A percentile compares a stretch with the other conserved stretches of the same genome.
These are phyloP conservation scores for Strigamia transsilvanica DNA, from an alignment of 2,888 invertebrate genomes.

Conservation along the genomic window DNA sequence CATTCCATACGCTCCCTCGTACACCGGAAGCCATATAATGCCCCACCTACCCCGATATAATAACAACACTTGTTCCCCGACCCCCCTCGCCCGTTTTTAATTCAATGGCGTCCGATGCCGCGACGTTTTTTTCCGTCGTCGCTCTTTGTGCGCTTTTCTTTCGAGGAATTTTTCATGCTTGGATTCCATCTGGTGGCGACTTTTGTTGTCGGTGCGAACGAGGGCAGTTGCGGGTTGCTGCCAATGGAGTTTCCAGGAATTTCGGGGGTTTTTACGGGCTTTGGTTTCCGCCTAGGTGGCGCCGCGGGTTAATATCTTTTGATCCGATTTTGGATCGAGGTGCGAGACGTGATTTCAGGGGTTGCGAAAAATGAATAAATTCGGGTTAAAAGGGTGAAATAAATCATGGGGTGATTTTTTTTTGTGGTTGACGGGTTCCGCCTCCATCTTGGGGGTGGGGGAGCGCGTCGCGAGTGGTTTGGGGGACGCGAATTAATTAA, in stretches of 20 bases:
- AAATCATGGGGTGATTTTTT: too few relatives aligned
- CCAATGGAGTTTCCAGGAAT: neutral
- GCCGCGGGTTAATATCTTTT: conserved; percentile 3
- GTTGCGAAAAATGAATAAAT: neutral
- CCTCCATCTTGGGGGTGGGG: too few relatives aligned
- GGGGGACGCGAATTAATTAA: too few relatives aligned
- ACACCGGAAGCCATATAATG: neutral
- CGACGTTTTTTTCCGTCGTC: neutral
- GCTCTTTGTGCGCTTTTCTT: too few relatives aligned
- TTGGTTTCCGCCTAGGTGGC: neutral
- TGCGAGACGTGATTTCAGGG: neutral
- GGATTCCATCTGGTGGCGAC: conserved; percentile 6
- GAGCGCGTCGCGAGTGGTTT: too few relatives aligned
- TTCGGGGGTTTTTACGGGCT: neutral
- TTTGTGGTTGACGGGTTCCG: too few relatives aligned
- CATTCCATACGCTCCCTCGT: neutral
- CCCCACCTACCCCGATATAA: neutral
- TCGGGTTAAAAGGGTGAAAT: neutral
- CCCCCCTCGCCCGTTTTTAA: neutral
- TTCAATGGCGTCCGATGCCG: neutral
- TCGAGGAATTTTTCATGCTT: neutral
- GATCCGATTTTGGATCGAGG: neutral
- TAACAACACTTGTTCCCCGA: neutral
- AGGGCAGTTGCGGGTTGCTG: neutral
- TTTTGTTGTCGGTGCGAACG: neutral